These are phyloP conservation scores for Phycodurus eques DNA, from an alignment of 2,113 vertebrate species.

Conservation along the genomic window DNA sequence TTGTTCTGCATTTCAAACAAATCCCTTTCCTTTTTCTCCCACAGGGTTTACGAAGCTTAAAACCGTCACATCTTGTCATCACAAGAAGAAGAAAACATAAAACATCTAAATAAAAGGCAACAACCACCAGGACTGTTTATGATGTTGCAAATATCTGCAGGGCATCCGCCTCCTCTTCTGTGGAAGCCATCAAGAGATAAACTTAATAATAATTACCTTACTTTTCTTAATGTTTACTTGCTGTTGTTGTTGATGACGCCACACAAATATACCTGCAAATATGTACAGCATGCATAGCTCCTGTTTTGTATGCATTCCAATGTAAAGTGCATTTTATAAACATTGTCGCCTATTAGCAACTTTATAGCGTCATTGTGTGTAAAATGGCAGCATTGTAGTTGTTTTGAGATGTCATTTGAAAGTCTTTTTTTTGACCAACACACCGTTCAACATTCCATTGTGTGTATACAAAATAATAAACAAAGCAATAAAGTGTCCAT, in stretches of 20 bases:
- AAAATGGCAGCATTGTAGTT: constrained; percentile 79
- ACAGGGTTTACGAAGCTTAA: constrained; percentile 77
- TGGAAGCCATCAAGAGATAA: constrained; percentile 49
- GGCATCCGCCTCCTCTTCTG: constrained; percentile 40
- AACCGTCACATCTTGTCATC: constrained; percentile 1
- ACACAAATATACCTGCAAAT: constrained; percentile 37
- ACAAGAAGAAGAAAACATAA: constrained; percentile 18
- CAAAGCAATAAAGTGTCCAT: constrained; percentile 72
- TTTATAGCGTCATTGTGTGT: constrained; percentile 74
- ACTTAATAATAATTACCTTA: constrained; percentile 17
- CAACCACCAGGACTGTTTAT: constrained; percentile 49
- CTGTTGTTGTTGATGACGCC: constrained; percentile 29
- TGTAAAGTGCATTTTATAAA: constrained; percentile 72
- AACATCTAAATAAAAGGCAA: constrained; percentile 15
- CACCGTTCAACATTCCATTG: constrained; percentile 80
- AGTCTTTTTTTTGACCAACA: constrained; percentile 78
- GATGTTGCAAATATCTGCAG: constrained; percentile 34
- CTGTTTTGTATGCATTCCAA: constrained; percentile 61
- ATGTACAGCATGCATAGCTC: constrained; percentile 68
- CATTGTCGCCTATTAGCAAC: constrained; percentile 62
- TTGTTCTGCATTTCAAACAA: not conserved
- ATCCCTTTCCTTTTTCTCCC: constrained; percentile 22
- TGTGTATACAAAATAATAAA: constrained; percentile 77
- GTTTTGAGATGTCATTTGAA: constrained; percentile 79
- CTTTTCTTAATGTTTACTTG: constrained; percentile 44